phyloP scores from a whole-genome alignment of 2,888 invertebrate species.

The Aphodius granarius region DNA sequence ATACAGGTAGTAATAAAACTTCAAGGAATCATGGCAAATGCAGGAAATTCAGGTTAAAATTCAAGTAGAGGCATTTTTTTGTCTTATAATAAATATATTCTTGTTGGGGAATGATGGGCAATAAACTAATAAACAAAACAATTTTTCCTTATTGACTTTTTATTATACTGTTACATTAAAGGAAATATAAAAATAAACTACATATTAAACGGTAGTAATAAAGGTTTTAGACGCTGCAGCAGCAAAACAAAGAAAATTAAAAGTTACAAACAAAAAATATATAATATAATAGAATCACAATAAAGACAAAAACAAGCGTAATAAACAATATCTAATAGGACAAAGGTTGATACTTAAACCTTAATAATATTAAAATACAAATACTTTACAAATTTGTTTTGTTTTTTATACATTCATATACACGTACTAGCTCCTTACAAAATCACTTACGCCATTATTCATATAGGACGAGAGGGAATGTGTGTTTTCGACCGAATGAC shows the following conservation, averaged over 20 bases:
- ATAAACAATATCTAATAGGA: slow-evolving; percentile 24
- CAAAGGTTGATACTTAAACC: slow-evolving; percentile 26
- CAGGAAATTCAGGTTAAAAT: neutral
- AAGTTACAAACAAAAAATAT: neutral
- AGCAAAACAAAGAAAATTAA: neutral
- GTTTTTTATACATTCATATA: slow-evolving; percentile 38
- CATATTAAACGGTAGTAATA: neutral
- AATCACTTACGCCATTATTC: slow-evolving; percentile 11
- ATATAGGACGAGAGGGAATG: slow-evolving; percentile 25
- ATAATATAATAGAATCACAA: slow-evolving; percentile 16
- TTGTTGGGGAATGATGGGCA: too few relatives aligned
- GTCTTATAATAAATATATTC: neutral
- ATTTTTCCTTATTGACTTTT: neutral
- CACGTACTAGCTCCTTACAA: slow-evolving; percentile 6
- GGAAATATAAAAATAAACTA: slow-evolving; percentile 10
- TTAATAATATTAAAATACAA: slow-evolving; percentile 41
- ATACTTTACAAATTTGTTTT: slow-evolving; percentile 38
- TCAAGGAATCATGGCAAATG: neutral
- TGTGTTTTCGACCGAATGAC: slow-evolving; percentile 24
- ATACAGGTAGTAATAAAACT: too few relatives aligned
- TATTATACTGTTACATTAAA: neutral
- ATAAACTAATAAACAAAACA: neutral
- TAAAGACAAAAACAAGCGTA: slow-evolving; percentile 25
- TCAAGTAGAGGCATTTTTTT: neutral
- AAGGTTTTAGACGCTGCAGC: neutral